Conservation (phyloP, 2,888 invertebrate genomes). For the Parelbella ahira region DNA sequence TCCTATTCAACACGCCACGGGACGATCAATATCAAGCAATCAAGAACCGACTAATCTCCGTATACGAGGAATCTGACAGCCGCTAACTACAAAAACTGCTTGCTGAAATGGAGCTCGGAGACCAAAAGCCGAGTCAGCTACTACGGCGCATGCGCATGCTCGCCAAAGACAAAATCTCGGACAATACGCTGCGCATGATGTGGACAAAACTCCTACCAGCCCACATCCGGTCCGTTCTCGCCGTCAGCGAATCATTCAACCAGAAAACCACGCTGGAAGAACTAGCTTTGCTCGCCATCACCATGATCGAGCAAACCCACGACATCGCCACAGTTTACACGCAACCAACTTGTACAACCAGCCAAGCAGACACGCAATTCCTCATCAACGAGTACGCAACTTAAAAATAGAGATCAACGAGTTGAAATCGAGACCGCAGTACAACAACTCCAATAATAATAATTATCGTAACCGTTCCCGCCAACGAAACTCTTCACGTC, state of each 20-base stretch:
- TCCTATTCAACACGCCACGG: background rate
- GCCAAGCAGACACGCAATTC: background rate
- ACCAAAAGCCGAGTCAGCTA: conserved; percentile 30
- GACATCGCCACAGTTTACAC: conserved; percentile 8
- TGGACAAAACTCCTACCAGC: conserved; percentile 30
- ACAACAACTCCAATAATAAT: background rate
- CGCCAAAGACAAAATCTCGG: conserved; percentile 27
- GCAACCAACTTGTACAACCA: background rate
- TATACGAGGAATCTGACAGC: conserved; percentile 22
- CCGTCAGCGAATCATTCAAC: conserved; percentile 20
- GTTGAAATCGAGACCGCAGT: conserved; percentile 1
- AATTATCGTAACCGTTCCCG: background rate
- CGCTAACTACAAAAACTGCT: conserved; percentile 29
- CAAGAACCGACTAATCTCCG: background rate
- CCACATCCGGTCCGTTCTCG: conserved; percentile 21
- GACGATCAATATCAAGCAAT: background rate
- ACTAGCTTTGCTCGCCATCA: conserved; percentile 23
- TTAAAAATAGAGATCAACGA: conserved; percentile 1
- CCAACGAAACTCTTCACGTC: background rate
- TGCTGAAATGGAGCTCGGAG: conserved; percentile 28
- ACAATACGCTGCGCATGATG: conserved; percentile 28
- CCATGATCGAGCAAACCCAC: conserved; percentile 12
- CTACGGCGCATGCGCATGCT: conserved; percentile 28
- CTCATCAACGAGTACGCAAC: conserved; percentile 1
- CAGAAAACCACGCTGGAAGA: conserved; percentile 17